These are phyloP conservation scores for Callionymus lyra DNA, from an alignment of 2,113 vertebrate species.

Conservation along the genomic window DNA sequence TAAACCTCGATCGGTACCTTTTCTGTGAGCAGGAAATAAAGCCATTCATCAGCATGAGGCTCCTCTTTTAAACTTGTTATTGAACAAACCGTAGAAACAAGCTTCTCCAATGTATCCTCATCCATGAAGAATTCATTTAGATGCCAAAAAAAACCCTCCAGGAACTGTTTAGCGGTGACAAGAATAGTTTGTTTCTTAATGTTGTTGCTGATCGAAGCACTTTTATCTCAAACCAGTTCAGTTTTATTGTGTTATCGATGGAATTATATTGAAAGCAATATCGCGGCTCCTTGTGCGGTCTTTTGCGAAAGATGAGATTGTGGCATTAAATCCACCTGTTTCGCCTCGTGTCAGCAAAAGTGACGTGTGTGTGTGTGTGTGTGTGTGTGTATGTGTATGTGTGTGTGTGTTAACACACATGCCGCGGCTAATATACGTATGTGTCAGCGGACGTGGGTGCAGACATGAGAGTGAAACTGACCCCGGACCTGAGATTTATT, in stretches of 20 bases:
- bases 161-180: slow-evolving; percentile 22
- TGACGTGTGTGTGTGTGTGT: not conserved
- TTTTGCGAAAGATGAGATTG: slow-evolving; percentile 50
- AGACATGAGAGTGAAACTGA: slow-evolving; percentile 62
- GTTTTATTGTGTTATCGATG: slow-evolving; percentile 52
- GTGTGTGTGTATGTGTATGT: not conserved
- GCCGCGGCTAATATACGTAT: slow-evolving; percentile 21
- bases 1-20: slow-evolving; percentile 19
- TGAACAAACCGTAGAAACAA: too few relatives aligned
- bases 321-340: slow-evolving; percentile 60
- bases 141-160: slow-evolving; percentile 12
- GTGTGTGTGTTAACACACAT: not conserved
- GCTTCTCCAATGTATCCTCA: not conserved
- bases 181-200: slow-evolving; percentile 25
- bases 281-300: slow-evolving; percentile 38
- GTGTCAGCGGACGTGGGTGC: slow-evolving; percentile 29
- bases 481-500: slow-evolving; percentile 50
- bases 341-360: slow-evolving; percentile 21
- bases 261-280: slow-evolving; percentile 47
- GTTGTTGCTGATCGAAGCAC: slow-evolving; percentile 38
- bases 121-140: not conserved
- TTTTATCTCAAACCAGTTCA: slow-evolving; percentile 40
- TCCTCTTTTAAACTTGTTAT: too few relatives aligned
- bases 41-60: too few relatives aligned
- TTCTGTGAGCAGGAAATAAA: slow-evolving; percentile 5